A percentile compares a stretch with the other conserved stretches of the same genome.
Conservation (phyloP, 2,113 vertebrate genomes). For the Calidris pygmaea region DNA sequence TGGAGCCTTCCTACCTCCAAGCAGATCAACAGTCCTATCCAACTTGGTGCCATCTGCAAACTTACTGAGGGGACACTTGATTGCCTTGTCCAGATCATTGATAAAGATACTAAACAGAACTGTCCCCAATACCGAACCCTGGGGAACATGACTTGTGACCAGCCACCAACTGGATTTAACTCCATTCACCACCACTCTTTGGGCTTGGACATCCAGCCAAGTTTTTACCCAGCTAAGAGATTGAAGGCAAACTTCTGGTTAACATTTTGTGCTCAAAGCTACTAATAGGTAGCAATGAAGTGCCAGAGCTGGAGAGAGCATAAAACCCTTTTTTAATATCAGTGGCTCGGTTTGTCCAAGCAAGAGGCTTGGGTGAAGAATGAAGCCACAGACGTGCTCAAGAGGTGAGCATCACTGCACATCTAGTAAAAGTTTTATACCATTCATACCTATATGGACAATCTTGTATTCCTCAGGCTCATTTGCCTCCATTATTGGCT, state of each 20-base stretch:
- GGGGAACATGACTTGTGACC: neutral
- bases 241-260: neutral
- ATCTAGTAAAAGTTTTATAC: neutral
- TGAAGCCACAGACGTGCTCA: neutral
- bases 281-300: neutral
- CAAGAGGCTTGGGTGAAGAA: neutral
- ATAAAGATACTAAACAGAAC: neutral
- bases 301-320: neutral
- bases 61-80: neutral
- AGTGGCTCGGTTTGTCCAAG: neutral
- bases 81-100: neutral
- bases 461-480: neutral
- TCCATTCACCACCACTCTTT: neutral
- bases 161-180: neutral
- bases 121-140: no score
- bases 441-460: neutral
- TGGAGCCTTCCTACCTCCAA: neutral
- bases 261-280: neutral
- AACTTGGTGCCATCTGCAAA: neutral
- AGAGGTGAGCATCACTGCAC: neutral
- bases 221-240: neutral
- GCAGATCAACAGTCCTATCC: neutral
- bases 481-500: neutral
- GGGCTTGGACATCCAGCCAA: neutral
- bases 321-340: neutral